Base-by-base conservation (phyloP, 2,797 vertebrate genomes). In the Pangasius mekongensis region DNA sequence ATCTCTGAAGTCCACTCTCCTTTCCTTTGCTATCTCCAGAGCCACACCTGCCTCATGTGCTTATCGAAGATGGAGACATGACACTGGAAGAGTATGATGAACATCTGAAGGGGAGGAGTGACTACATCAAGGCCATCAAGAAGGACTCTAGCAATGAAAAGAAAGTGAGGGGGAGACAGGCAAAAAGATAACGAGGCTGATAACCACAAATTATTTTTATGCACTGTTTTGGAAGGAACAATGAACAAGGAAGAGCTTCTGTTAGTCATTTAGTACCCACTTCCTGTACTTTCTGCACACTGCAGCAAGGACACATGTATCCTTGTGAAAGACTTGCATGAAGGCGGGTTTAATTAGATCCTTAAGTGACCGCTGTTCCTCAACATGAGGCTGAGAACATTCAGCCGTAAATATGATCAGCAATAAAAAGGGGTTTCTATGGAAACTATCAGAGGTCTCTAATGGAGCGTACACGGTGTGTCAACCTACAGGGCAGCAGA, bases 21-120 rank as follows among this genome's bases (percentile, higher is more conserved):
- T 86, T 89, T 82, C 89, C 52, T 80, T 87, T 93, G 85, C 66
- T 0, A 54, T 92, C 92, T 89, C n/a, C 90, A 99, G 98, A 99
- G 92, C 98, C 98, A 74, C 97, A 99, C 91, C 91, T 96, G 93
- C 98, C 98, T 0, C 97, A 98, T 0, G 83, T 98, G 91, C 95
- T 99, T 84, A 95, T 97, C 66, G 98, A 99, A 92, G 97, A 96
- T 0, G 98, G 98, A 36, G 98, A 98, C 93, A 98, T 99, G 98
- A 97, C 94, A 0, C 94, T 95, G 20, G 96, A 96, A 39, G 97
- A 98, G 92, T 99, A 98, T 0, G 97, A 98, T 0, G 97, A 96
- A 66, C 97, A 97, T 91, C 93, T 99, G 89, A 97, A 96, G 71
- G 96, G 97, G 71, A 96, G 97, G 88, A 97, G 94, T 0, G 97